Conservation (phyloP, 1,140 invertebrate species). For the Pomacea maculata region DNA sequence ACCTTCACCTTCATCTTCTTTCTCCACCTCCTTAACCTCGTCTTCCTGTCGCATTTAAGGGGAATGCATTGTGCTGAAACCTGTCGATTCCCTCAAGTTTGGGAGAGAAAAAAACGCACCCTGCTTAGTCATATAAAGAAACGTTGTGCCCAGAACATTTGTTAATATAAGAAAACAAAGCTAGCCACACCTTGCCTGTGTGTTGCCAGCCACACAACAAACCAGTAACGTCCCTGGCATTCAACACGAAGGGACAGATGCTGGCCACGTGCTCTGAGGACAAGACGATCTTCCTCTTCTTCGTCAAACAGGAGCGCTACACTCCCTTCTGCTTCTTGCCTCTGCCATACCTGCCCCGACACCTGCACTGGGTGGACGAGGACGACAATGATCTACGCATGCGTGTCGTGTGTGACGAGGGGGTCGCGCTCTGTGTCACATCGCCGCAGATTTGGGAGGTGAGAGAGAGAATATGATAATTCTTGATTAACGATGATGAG, state of each 20-base stretch:
- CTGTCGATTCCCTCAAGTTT: too few relatives aligned
- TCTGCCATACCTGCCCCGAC: not conserved
- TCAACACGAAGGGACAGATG: not conserved
- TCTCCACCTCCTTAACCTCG: not conserved
- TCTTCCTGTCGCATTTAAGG: not conserved
- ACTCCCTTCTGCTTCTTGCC: slow-evolving; percentile 4
- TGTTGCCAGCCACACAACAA: slow-evolving; percentile 5
- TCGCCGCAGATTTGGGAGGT: not conserved
- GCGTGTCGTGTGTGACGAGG: not conserved
- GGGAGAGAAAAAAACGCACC: too few relatives aligned
- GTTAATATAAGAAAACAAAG: too few relatives aligned
- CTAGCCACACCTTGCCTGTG: not conserved
- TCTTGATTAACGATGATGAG: too few relatives aligned
- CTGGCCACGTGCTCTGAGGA: slow-evolving; percentile 16
- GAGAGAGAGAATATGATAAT: not conserved
- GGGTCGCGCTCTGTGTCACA: not conserved
- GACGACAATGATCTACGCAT: not conserved
- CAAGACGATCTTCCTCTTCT: slow-evolving; percentile 14
- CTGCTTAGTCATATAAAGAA: too few relatives aligned
- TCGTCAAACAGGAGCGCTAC: not conserved
- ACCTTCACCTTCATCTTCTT: not conserved
- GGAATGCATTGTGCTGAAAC: too few relatives aligned
- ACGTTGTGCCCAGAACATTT: too few relatives aligned
- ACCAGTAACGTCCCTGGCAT: slow-evolving; percentile 8
- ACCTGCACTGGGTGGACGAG: not conserved